Evolutionary conservation across 2,888 invertebrate genomes (phyloP).

Genomic region (Melanchra persicariae): DNA sequence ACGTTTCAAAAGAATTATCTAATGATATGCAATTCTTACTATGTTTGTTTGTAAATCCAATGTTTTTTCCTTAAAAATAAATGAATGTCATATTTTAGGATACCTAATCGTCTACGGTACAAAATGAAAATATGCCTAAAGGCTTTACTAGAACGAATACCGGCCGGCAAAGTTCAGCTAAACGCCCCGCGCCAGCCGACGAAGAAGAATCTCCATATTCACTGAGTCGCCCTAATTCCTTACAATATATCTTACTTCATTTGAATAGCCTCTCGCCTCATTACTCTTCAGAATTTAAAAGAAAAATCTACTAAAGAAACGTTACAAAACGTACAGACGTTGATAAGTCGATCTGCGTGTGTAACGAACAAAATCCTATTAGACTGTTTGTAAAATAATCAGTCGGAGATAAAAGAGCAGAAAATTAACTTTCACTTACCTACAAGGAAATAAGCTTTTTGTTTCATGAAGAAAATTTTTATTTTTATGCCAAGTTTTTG

Average conservation of each 20-base stretch:
- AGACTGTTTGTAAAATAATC: slow-evolving; percentile 43
- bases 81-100: no score
- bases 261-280: slow-evolving; percentile 52
- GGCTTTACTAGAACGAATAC: not conserved
- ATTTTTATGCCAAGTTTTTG: slow-evolving; percentile 9
- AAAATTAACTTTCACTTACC: slow-evolving; percentile 33
- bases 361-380: slow-evolving; percentile 29
- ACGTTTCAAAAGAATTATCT: no score
- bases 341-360: slow-evolving; percentile 33
- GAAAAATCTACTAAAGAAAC: slow-evolving; percentile 35
- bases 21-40: no score
- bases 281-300: slow-evolving; percentile 58
- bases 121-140: slow-evolving; percentile 1
- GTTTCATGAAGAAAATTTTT: not conserved
- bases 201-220: slow-evolving; percentile 50
- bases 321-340: slow-evolving; percentile 14
- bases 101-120: not conserved
- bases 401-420: slow-evolving; percentile 17
- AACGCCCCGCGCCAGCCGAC: slow-evolving; percentile 10
- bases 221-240: slow-evolving; percentile 52
- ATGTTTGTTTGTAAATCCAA: no score
- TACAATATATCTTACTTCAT: slow-evolving; percentile 61
- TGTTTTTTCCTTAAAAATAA: no score
- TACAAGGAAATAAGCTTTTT: slow-evolving; percentile 19
- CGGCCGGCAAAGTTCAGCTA: slow-evolving; percentile 3